Conservation (phyloP, 2,888 invertebrate species). For the Epicampocera succincta region DNA sequence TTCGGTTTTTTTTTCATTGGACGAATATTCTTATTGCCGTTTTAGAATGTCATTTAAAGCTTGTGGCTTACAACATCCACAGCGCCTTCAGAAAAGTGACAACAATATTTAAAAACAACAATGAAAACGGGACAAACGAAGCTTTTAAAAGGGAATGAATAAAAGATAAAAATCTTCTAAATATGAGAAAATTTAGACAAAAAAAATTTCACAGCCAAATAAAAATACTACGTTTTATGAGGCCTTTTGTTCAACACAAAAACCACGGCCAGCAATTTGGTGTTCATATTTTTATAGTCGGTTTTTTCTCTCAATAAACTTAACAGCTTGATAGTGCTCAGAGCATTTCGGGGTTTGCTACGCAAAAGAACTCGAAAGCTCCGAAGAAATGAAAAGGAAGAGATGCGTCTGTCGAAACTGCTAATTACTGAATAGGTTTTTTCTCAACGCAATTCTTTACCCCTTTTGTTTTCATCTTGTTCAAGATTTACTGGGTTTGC, state of each 20-base stretch:
- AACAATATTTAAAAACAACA: conserved; percentile 47
- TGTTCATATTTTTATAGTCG: conserved; percentile 32
- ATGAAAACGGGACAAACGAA: conserved; percentile 35
- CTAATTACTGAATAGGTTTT: conserved; percentile 31
- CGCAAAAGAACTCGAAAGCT: background rate
- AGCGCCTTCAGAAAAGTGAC: conserved; percentile 29
- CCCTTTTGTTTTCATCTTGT: background rate
- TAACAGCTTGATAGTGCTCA: conserved; percentile 9
- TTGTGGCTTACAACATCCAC: conserved; percentile 63
- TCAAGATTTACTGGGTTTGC: background rate
- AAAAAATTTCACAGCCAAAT: conserved; percentile 34
- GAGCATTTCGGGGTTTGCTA: conserved; percentile 36
- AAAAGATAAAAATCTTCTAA: conserved; percentile 65
- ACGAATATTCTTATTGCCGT: conserved; percentile 55
- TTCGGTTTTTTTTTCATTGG: conserved; percentile 36
- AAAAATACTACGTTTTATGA: conserved; percentile 28
- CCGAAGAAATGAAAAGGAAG: background rate
- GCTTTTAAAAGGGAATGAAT: conserved; percentile 7
- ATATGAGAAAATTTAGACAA: conserved; percentile 55
- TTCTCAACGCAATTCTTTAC: background rate
- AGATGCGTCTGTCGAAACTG: background rate
- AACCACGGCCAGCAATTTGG: conserved; percentile 29
- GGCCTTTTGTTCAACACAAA: conserved; percentile 36
- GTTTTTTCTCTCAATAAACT: conserved; percentile 21
- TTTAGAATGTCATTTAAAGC: conserved; percentile 62